Evolutionary conservation across 2,113 vertebrate genomes (phyloP), one percentile per base, ranked within the genome.

Genomic region (Megaceryle maxima): DNA sequence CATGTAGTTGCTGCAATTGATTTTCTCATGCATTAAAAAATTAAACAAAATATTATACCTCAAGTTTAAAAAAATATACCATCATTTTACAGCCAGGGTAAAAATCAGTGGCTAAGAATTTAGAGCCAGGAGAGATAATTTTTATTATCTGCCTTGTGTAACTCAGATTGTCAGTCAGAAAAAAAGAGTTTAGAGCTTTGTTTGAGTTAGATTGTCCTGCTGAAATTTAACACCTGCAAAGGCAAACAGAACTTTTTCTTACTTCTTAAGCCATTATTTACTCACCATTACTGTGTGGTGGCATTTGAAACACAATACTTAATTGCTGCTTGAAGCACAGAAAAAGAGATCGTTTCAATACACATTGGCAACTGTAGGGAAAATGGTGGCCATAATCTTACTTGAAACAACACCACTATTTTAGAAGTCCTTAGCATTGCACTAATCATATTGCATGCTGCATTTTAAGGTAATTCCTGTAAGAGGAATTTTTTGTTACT

Each of bases 211-310:
- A 92, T 95, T 96, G 88, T 87, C 53, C 89, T 48, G 53, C 83
- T 97, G 94, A 94, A 97, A 97, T 96, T 75, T 92, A 96, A 96
- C 94, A 96, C 96, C 91, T 94, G 77, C 81, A 76, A 89, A 95
- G 75, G 87, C 93, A 96, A 97, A 92, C 93, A 96, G 89, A 82
- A 39, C 53, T 72, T 93, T 72, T 94, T 87, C 75, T 86, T 72
- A 72, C 69, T 92, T 79, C 86, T 91, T 94, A 94, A 97, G 89
- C 87, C 70, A 66, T 89, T 96, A 89, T 96, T 95, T 96, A 89
- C 84, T 88, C 67, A 91, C 48, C 13, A 7, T 82, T 94, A 62
- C 90, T 92, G 53, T 85, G 84, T 75, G 44, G 87, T 95, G 77
- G 69, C 75, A 95, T 96, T 97, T 94, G 94, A 91, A 97, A 95